Percentiles rank a stretch among this genome's conserved stretches.
Evolutionary conservation across 92 coral and sea anemone genomes (phyloP).

Genomic region (Phymanthus crucifer): DNA sequence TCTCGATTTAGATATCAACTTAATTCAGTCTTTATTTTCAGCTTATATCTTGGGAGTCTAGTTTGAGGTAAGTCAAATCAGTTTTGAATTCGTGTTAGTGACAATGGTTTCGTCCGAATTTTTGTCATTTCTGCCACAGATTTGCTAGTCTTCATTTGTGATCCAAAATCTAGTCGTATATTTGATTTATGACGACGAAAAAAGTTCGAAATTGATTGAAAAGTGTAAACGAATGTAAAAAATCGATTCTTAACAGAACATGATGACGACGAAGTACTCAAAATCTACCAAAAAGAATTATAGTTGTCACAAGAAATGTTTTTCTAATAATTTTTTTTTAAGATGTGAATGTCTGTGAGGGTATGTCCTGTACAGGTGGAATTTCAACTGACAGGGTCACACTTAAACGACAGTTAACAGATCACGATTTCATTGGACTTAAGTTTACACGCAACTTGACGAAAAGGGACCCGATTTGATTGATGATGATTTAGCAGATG

Average conservation of each 20-base stretch:
- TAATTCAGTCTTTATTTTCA: background rate
- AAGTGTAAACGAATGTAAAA: background rate
- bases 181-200: background rate
- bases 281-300: background rate
- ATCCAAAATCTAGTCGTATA: background rate
- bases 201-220: background rate
- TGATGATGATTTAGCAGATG: no score
- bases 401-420: no score
- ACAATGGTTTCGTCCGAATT: background rate
- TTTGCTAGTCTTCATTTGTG: background rate
- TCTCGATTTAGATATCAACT: constrained; percentile 25
- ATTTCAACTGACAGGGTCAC: constrained; percentile 7
- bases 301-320: background rate
- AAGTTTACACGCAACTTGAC: no score
- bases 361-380: background rate
- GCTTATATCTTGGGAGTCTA: background rate
- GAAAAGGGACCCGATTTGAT: no score
- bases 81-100: background rate
- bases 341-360: background rate
- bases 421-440: no score
- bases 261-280: background rate
- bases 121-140: background rate
- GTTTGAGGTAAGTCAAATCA: constrained; percentile 18
- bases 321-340: background rate
- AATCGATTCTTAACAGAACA: background rate